A percentile compares a stretch with the other conserved stretches of the same genome.
phyloP scores from a whole-genome alignment of 2,113 vertebrate species.

The Anas platyrhynchos region DNA sequence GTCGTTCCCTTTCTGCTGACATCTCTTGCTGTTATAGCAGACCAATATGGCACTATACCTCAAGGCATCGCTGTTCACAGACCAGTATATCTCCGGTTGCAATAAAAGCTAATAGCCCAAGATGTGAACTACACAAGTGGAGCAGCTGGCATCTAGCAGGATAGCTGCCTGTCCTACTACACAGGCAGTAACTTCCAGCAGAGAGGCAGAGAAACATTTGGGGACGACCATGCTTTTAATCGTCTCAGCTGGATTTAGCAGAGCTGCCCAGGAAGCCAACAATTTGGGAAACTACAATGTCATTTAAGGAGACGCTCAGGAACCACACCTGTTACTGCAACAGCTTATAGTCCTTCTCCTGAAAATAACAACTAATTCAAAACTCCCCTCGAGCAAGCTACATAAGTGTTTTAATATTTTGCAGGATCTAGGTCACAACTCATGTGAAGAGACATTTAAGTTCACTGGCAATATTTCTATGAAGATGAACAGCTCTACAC shows the following conservation, averaged over 20 bases:
- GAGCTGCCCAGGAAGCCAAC: neutral
- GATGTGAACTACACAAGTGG: neutral
- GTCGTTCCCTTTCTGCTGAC: neutral
- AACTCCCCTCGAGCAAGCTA: neutral
- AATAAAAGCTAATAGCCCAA: neutral
- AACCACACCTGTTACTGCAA: neutral
- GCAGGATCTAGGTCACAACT: neutral
- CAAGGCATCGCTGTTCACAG: neutral
- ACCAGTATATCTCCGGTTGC: neutral
- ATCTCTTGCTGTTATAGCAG: neutral
- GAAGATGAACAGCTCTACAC: neutral
- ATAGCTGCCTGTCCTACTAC: neutral
- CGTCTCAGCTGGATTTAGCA: neutral
- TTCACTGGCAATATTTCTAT: neutral
- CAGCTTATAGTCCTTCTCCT: neutral
- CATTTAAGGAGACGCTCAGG: neutral
- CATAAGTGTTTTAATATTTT: neutral
- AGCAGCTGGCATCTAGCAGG: neutral
- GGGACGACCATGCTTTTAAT: neutral
- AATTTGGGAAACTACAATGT: neutral
- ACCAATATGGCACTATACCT: neutral
- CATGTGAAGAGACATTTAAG: neutral
- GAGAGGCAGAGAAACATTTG: neutral
- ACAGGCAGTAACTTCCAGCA: neutral
- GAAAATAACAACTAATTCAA: neutral